Evolutionary conservation across 2,797 vertebrate species (phyloP), one percentile per base, ranked within the genome.

Genomic region (Borostomias antarcticus): DNA sequence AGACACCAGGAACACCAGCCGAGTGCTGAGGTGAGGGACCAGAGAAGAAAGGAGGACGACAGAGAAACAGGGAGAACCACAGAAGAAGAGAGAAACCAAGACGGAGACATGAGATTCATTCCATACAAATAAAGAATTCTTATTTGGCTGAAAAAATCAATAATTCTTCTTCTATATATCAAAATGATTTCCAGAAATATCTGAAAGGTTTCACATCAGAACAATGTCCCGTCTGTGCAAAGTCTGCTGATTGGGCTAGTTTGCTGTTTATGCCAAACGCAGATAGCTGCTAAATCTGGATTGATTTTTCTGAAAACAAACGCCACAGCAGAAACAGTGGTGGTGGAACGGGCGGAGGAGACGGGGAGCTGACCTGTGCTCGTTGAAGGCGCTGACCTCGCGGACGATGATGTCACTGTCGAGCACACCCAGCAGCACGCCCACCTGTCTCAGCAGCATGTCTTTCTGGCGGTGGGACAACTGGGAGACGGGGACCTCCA

Each of bases 361-460:
- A 37, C 29, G n/a, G 17, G n/a, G 13, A 2, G 72, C 84, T 80
- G 69, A 98, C 98, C 98, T 98, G 82, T 94, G 95, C 59, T 98
- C 96, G 25, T 96, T 97, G 84, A 95, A 97, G 0, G 94, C 92
- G 66, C 92, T 93, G 83, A 99, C 96, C 74, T 96, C 96, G 65
- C 96, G 92, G 54, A 99, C 95, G 0, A 90, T 92, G 81, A 99
- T 98, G 92, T 99, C 97, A 0, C 95, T 95, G 88, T 99, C 98
- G 0, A 99, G 91, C 69, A 98, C 94, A 3, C 95, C 95, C 68
- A 99, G 91, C 48, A 99, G 89, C 23, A 99, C 98, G 0, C 95
- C 96, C 0, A 99, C 96, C 83, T 99, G 98, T 11, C 98, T 93
- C 79, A 99, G 92, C 80, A 98, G 93, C 96, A 99, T 97, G 65